phyloP scores from a whole-genome alignment of 2,888 invertebrate genomes.

The Epinotia demarniana region DNA sequence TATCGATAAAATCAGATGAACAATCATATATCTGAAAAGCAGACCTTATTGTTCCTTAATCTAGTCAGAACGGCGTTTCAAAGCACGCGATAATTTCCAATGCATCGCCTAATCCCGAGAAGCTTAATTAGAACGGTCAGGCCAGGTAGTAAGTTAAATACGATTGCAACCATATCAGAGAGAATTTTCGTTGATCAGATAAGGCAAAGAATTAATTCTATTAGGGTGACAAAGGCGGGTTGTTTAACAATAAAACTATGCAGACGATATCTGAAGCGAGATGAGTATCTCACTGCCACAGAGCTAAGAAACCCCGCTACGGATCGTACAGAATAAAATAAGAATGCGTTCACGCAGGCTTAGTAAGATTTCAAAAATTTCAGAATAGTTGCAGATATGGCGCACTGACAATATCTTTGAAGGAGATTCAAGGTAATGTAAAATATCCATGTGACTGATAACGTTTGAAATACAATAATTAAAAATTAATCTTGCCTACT shows the following conservation, averaged over 20 bases:
- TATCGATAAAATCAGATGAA: no score
- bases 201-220: constrained; percentile 51
- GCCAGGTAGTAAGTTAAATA: background rate
- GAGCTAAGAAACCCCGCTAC: constrained; percentile 17
- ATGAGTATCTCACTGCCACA: constrained; percentile 36
- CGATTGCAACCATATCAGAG: constrained; percentile 13
- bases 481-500: no score
- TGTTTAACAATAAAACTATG: constrained; percentile 52
- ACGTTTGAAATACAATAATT: no score
- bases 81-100: no score
- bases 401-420: background rate
- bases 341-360: background rate
- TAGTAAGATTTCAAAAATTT: background rate
- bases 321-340: background rate
- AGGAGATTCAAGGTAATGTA: background rate
- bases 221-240: constrained; percentile 50
- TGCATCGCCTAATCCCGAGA: no score
- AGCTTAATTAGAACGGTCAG: background rate
- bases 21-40: no score
- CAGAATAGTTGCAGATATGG: background rate
- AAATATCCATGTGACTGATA: background rate
- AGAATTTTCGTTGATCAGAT: constrained; percentile 35
- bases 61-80: no score
- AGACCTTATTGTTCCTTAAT: no score
- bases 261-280: constrained; percentile 37